These are phyloP conservation scores for Argyresthia albistria DNA, from an alignment of 2,888 invertebrate species.

Conservation along the genomic window DNA sequence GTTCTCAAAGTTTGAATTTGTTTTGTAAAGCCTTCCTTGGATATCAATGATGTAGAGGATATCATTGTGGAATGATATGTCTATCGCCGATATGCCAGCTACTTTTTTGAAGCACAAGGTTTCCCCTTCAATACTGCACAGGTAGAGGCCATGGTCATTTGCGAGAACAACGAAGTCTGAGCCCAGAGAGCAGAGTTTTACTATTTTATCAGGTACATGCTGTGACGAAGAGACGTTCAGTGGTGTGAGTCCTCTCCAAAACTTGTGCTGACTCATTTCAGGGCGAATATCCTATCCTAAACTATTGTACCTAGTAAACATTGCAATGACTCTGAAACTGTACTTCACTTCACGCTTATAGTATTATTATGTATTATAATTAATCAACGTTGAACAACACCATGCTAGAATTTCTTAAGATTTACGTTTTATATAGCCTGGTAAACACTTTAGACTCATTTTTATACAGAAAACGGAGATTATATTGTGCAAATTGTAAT, in stretches of 20 bases:
- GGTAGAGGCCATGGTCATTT: slow-evolving; percentile 59
- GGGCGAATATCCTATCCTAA: slow-evolving; percentile 24
- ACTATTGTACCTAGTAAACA: slow-evolving; percentile 16
- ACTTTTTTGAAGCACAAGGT: slow-evolving; percentile 56
- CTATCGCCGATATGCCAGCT: slow-evolving; percentile 69
- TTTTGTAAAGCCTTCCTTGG: slow-evolving; percentile 73
- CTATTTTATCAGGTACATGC: slow-evolving; percentile 58
- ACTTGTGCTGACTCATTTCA: slow-evolving; percentile 59
- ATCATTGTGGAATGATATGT: slow-evolving; percentile 75
- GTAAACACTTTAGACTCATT: no score
- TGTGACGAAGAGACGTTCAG: slow-evolving; percentile 39
- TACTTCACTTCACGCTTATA: slow-evolving; percentile 25
- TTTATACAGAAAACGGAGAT: no score
- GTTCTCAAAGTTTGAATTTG: slow-evolving; percentile 65
- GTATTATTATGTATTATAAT: not conserved
- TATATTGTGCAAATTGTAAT: no score
- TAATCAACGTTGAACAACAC: no score
- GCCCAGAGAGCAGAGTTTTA: slow-evolving; percentile 51
- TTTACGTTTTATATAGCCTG: no score
- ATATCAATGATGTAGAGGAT: slow-evolving; percentile 74
- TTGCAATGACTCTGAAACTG: slow-evolving; percentile 23
- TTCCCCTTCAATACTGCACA: slow-evolving; percentile 46
- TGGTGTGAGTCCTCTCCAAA: slow-evolving; percentile 57
- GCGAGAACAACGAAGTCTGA: slow-evolving; percentile 53
- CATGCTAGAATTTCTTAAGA: no score